Evolutionary conservation across 2,797 vertebrate species (phyloP).

Genomic region (Lagorchestes hirsutus): DNA sequence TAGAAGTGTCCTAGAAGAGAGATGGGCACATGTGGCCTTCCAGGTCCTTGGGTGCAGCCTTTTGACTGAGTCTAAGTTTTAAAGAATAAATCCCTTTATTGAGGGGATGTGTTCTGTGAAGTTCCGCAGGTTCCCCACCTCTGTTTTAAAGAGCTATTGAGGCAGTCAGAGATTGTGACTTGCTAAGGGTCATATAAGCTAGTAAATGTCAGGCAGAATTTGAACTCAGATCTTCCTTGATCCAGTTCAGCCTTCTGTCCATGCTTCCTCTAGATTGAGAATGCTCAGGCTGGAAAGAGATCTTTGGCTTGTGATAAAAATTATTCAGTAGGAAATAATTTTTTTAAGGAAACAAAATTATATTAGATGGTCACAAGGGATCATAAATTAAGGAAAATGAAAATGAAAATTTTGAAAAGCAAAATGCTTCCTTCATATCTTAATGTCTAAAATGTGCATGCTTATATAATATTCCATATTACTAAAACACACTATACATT

Average conservation of each 20-base stretch:
- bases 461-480: neutral
- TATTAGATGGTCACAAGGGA: neutral
- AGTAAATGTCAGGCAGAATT: neutral
- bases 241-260: neutral
- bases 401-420: neutral
- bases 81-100: too few species aligned
- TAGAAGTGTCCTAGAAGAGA: neutral
- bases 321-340: neutral
- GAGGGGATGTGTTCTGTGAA: too few species aligned
- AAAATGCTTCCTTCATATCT: neutral
- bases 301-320: neutral
- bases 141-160: neutral
- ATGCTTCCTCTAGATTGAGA: neutral
- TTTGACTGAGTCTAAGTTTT: too few species aligned
- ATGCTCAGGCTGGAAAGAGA: neutral
- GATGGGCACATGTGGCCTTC: too few species aligned
- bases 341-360: neutral
- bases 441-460: neutral
- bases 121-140: too few species aligned
- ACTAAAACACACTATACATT: neutral
- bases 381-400: neutral
- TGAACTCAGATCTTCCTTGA: neutral
- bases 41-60: too few species aligned
- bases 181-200: neutral
- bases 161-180: neutral